Conservation (phyloP, 2,797 vertebrate species). For the Lithobates sylvaticus region DNA sequence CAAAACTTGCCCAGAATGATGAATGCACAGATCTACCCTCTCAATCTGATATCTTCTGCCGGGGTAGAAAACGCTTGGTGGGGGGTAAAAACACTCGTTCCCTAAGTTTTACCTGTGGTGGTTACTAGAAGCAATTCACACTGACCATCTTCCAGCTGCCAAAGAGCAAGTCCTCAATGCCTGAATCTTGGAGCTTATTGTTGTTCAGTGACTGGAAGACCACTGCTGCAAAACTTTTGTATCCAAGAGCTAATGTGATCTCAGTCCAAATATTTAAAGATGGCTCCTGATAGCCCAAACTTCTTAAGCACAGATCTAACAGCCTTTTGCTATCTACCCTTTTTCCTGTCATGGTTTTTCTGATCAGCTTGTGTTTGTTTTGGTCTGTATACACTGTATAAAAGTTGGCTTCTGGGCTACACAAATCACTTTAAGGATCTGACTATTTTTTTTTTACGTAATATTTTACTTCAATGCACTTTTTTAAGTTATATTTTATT, state of each 20-base stretch:
- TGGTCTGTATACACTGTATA: not conserved
- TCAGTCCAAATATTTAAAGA: not conserved
- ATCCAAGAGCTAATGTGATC: not conserved
- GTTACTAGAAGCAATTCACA: constrained; percentile 62
- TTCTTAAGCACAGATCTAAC: not conserved
- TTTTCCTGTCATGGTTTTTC: too few relatives aligned
- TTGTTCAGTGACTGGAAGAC: not conserved
- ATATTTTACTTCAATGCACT: too few relatives aligned
- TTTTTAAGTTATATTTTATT: too few relatives aligned
- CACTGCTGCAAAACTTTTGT: too few relatives aligned
- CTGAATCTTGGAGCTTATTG: too few relatives aligned
- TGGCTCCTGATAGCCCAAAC: not conserved
- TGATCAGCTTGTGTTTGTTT: not conserved
- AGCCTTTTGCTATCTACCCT: not conserved
- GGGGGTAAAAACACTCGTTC: constrained; percentile 83
- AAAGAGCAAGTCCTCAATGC: too few relatives aligned
- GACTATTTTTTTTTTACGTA: too few relatives aligned
- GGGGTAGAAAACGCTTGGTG: constrained; percentile 78
- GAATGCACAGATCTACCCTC: constrained; percentile 62
- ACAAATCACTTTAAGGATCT: too few relatives aligned
- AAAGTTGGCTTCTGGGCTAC: too few relatives aligned
- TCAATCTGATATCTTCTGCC: constrained; percentile 42
- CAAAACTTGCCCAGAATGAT: constrained; percentile 79
- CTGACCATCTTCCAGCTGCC: not conserved
- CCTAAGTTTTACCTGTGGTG: constrained; percentile 83